phyloP scores from a whole-genome alignment of 2,113 vertebrate genomes.

The Hirundichthys speculiger region DNA sequence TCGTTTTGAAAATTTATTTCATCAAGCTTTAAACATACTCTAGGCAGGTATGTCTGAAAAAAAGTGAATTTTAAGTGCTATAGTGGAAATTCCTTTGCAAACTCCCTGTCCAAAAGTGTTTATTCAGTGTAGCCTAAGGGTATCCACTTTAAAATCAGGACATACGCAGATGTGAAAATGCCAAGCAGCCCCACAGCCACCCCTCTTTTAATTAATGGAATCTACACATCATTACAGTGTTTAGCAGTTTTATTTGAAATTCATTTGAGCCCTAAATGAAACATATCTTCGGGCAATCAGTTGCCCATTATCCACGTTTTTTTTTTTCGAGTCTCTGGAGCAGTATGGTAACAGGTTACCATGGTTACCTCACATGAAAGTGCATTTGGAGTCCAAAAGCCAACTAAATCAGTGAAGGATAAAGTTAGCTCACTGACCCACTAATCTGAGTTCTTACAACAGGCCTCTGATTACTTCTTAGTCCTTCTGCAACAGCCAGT shows the following conservation, averaged over 20 bases:
- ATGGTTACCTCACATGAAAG: conserved; percentile 29
- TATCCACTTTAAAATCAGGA: not conserved
- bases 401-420: not conserved
- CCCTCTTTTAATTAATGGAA: not conserved
- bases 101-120: too few species aligned
- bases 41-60: too few species aligned
- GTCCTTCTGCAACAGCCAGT: not conserved
- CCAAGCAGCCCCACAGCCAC: not conserved
- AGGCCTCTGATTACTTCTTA: not conserved
- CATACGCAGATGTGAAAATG: not conserved
- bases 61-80: too few species aligned
- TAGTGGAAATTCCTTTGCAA: too few species aligned
- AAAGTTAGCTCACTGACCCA: conserved; percentile 11
- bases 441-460: not conserved
- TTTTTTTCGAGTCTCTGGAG: not conserved
- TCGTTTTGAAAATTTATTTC: too few species aligned
- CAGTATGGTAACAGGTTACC: conserved; percentile 16
- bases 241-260: conserved; percentile 1
- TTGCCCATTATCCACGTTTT: conserved; percentile 1
- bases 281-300: not conserved
- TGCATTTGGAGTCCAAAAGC: not conserved
- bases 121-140: too few species aligned
- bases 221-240: not conserved
- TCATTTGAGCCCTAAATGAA: not conserved
- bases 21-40: too few species aligned